Percentiles rank a stretch among this genome's conserved stretches.
Conservation (phyloP, 2,797 vertebrate genomes). For the Tinamus major region DNA sequence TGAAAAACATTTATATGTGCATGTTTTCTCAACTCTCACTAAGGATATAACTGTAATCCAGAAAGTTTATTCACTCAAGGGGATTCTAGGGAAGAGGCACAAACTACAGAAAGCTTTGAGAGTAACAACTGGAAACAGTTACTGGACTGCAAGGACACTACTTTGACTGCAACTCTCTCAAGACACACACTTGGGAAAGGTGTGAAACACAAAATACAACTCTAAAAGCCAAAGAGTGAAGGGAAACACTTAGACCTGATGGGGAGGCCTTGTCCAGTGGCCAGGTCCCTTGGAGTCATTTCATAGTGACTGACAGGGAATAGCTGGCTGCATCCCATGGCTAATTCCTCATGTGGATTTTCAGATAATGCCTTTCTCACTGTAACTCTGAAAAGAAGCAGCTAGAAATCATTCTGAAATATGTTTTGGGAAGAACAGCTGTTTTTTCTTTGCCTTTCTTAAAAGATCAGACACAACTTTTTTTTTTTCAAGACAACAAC, state of each 20-base stretch:
- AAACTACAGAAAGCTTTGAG: background rate
- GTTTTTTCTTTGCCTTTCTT: background rate
- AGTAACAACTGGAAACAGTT: background rate
- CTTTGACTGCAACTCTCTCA: background rate
- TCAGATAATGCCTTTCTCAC: conserved; percentile 25
- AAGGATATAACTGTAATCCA: background rate
- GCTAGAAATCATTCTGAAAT: background rate
- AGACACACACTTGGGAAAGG: background rate
- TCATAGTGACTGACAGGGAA: background rate
- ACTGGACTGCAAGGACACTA: background rate
- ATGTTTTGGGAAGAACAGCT: background rate
- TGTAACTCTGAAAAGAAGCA: conserved; percentile 30
- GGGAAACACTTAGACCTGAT: background rate
- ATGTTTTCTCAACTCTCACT: background rate
- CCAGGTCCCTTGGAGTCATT: fast-evolving
- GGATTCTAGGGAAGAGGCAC: background rate
- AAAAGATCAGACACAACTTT: background rate
- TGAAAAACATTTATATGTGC: background rate
- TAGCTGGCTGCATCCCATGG: background rate
- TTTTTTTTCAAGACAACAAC: background rate
- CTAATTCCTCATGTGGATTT: conserved; percentile 36
- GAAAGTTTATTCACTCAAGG: background rate
- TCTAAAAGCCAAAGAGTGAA: background rate
- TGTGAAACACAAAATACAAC: no score
- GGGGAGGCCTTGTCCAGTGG: background rate